phyloP scores from a whole-genome alignment of 2,888 invertebrate species.

The Timandra comae region DNA sequence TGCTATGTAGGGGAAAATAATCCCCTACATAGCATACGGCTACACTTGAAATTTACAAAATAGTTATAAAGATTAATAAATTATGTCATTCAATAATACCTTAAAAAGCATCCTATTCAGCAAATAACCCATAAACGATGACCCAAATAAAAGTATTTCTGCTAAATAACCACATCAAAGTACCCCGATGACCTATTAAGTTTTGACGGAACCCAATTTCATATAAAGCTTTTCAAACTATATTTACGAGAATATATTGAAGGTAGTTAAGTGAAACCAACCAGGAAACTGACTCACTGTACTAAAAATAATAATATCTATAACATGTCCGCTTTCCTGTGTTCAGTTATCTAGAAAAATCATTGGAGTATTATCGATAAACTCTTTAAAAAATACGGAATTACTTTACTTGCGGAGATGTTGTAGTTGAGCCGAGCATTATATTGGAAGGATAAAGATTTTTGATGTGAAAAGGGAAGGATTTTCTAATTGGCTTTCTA shows the following conservation, averaged over 20 bases:
- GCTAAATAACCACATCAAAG: slow-evolving; percentile 4
- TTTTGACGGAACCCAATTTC: slow-evolving; percentile 18
- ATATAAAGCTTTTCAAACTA: slow-evolving; percentile 18
- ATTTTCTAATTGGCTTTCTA: too few species aligned
- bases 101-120: not conserved
- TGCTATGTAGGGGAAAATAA: too few species aligned
- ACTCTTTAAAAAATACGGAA: too few species aligned
- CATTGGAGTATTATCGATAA: not conserved
- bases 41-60: too few species aligned
- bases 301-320: too few species aligned
- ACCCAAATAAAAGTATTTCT: slow-evolving; percentile 16
- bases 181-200: slow-evolving; percentile 21
- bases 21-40: too few species aligned
- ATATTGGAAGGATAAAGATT: too few species aligned
- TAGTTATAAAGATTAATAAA: too few species aligned
- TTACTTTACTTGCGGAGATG: too few species aligned
- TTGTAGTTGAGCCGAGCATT: too few species aligned
- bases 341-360: slow-evolving; percentile 6
- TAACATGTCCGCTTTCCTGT: too few species aligned
- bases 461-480: too few species aligned
- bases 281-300: slow-evolving; percentile 13
- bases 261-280: slow-evolving; percentile 20
- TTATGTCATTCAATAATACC: not conserved
- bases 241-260: slow-evolving; percentile 22
- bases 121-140: not conserved